Percentiles rank a stretch among this genome's conserved stretches.
Evolutionary conservation across 2,888 invertebrate genomes (phyloP).

Genomic region (Drosophila percnosoma): DNA sequence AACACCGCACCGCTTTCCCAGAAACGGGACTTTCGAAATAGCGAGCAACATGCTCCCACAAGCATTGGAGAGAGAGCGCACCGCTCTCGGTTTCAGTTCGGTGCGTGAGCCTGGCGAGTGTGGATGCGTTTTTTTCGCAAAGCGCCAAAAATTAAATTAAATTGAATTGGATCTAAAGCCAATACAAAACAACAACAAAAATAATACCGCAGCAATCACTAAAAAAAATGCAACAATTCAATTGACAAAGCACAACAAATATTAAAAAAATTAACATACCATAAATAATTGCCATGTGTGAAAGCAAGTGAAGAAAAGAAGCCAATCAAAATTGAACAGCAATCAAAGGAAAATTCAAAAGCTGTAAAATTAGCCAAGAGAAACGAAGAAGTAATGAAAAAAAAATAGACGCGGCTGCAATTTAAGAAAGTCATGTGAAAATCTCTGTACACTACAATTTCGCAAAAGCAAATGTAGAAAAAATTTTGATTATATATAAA

Average conservation of each 20-base stretch:
- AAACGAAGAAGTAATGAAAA: conserved; percentile 4
- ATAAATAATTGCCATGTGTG: conserved; percentile 20
- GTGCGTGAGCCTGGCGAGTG: conserved; percentile 83
- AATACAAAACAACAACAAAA: conserved; percentile 49
- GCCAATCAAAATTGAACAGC: conserved; percentile 25
- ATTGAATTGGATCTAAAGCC: conserved; percentile 45
- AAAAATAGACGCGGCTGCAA: conserved; percentile 34
- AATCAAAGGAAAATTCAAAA: conserved; percentile 11
- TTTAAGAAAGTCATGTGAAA: conserved; percentile 63
- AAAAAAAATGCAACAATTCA: conserved; percentile 18
- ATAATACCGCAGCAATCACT: conserved; percentile 9
- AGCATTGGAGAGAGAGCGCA: conserved; percentile 22
- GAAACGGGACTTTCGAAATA: conserved; percentile 41
- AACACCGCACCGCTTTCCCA: conserved; percentile 6
- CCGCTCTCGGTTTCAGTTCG: conserved; percentile 74
- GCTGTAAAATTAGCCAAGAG: conserved; percentile 26
- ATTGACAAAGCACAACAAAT: conserved; percentile 20
- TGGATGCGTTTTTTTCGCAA: conserved; percentile 78
- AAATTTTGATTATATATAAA: conserved; percentile 50
- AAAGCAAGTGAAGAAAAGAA: conserved; percentile 4
- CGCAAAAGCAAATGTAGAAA: conserved; percentile 66
- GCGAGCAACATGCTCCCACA: conserved; percentile 39
- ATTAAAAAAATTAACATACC: conserved; percentile 1
- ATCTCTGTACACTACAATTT: conserved; percentile 82
- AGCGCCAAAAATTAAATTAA: conserved; percentile 51